phyloP scores from a whole-genome alignment of 1,140 invertebrate species.

The Heliothis virescens region DNA sequence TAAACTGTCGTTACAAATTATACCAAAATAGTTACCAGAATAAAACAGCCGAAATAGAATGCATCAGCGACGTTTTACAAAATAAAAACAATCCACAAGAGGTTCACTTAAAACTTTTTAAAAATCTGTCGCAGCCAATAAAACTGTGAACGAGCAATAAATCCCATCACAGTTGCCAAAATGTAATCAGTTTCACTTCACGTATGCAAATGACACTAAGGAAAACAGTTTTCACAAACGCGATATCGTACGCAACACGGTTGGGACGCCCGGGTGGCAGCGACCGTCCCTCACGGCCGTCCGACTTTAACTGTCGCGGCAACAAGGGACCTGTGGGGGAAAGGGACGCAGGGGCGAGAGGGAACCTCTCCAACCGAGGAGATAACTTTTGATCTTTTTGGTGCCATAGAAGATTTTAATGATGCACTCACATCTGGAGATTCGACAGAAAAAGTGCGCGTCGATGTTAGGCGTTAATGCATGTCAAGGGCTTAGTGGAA shows the following conservation, averaged over 20 bases:
- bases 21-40: slow-evolving; percentile 45
- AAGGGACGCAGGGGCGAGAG: slow-evolving; percentile 70
- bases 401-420: slow-evolving; percentile 84
- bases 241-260: slow-evolving; percentile 60
- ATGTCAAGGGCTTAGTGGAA: slow-evolving; percentile 82
- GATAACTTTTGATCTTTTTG: slow-evolving; percentile 86
- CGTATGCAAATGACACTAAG: slow-evolving; percentile 75
- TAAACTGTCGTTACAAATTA: slow-evolving; percentile 7
- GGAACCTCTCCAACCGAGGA: slow-evolving; percentile 74
- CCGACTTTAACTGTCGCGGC: slow-evolving; percentile 73
- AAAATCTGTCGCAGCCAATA: slow-evolving; percentile 69
- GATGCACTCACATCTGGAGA: slow-evolving; percentile 82
- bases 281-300: slow-evolving; percentile 63
- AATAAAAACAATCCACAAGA: slow-evolving; percentile 71
- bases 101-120: slow-evolving; percentile 60
- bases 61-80: slow-evolving; percentile 56
- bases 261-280: slow-evolving; percentile 38
- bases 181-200: slow-evolving; percentile 78
- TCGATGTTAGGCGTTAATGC: slow-evolving; percentile 83
- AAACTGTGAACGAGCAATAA: slow-evolving; percentile 60
- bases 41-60: slow-evolving; percentile 46
- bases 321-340: slow-evolving; percentile 66
- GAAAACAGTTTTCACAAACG: slow-evolving; percentile 78
- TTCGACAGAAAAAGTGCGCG: slow-evolving; percentile 78
- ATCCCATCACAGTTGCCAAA: slow-evolving; percentile 68